Evolutionary conservation across 2,888 invertebrate genomes (phyloP).

Genomic region (Dendrolimus pini): DNA sequence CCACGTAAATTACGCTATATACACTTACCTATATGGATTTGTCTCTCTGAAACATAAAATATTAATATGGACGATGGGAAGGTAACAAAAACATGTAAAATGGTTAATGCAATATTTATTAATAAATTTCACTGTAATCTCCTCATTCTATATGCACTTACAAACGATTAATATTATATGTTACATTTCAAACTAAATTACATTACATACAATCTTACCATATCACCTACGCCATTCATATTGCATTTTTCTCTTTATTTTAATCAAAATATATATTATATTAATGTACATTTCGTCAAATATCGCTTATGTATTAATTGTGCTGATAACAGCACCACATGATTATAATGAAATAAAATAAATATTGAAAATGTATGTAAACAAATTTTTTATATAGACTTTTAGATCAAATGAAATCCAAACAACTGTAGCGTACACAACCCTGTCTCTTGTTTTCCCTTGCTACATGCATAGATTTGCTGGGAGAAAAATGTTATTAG

Average conservation of each 20-base stretch:
- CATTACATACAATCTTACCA: conserved; percentile 46
- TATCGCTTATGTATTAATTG: conserved; percentile 28
- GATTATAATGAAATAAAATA: neutral
- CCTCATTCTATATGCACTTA: conserved; percentile 71
- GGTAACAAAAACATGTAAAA: conserved; percentile 26
- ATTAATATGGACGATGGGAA: too few species aligned
- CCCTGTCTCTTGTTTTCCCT: too few species aligned
- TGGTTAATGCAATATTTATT: conserved; percentile 75
- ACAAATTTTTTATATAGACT: too few species aligned
- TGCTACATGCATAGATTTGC: too few species aligned
- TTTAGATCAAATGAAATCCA: too few species aligned
- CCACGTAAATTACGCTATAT: too few species aligned
- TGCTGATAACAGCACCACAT: conserved; percentile 24
- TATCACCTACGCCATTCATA: conserved; percentile 54
- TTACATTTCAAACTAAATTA: conserved; percentile 59
- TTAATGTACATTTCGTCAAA: conserved; percentile 27
- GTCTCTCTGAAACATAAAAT: too few species aligned
- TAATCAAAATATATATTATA: conserved; percentile 51
- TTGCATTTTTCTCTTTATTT: conserved; percentile 51
- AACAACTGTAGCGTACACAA: too few species aligned
- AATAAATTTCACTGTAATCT: conserved; percentile 73
- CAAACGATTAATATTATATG: conserved; percentile 69
- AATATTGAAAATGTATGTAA: neutral
- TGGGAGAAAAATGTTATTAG: too few species aligned
- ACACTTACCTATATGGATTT: too few species aligned